These are phyloP conservation scores for Brachionus paranguensis DNA, from an alignment of 1,140 invertebrate species.

Conservation along the genomic window DNA sequence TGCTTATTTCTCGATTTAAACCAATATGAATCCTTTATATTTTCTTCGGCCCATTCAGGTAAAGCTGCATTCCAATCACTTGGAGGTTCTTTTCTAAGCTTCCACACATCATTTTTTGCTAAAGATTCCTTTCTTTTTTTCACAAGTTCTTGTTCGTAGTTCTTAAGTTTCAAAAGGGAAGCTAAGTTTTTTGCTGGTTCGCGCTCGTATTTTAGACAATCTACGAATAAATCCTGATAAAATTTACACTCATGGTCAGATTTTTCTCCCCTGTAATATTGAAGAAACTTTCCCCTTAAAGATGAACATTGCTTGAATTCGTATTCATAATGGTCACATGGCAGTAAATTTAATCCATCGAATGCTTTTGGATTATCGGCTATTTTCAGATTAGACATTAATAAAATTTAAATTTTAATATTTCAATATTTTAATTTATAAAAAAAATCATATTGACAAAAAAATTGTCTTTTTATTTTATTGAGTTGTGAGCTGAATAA, in stretches of 20 bases:
- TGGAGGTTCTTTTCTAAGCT: slow-evolving; percentile 2
- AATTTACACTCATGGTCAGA: background rate
- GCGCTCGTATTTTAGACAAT: background rate
- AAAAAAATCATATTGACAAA: background rate
- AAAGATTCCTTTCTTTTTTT: background rate
- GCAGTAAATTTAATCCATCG: background rate
- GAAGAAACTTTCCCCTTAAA: background rate
- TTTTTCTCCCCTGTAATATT: slow-evolving; percentile 23
- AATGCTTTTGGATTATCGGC: background rate
- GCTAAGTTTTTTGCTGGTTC: slow-evolving; percentile 1
- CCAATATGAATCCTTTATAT: slow-evolving; percentile 6
- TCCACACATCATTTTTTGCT: slow-evolving; percentile 36
- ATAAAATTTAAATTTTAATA: background rate
- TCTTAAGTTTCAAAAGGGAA: background rate
- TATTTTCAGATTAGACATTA: background rate
- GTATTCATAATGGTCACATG: slow-evolving; percentile 39
- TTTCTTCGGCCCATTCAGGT: background rate
- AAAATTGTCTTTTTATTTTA: background rate
- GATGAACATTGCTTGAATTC: slow-evolving; percentile 18
- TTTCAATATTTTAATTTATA: background rate
- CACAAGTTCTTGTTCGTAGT: slow-evolving; percentile 1
- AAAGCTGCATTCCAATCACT: slow-evolving; percentile 39
- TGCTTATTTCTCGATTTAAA: slow-evolving; percentile 5
- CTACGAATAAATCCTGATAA: slow-evolving; percentile 16
- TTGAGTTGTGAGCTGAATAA: background rate